A percentile compares a stretch with the other conserved stretches of the same genome.
Evolutionary conservation across 2,797 vertebrate genomes (phyloP).

Genomic region (Sphenopsis melanotis): DNA sequence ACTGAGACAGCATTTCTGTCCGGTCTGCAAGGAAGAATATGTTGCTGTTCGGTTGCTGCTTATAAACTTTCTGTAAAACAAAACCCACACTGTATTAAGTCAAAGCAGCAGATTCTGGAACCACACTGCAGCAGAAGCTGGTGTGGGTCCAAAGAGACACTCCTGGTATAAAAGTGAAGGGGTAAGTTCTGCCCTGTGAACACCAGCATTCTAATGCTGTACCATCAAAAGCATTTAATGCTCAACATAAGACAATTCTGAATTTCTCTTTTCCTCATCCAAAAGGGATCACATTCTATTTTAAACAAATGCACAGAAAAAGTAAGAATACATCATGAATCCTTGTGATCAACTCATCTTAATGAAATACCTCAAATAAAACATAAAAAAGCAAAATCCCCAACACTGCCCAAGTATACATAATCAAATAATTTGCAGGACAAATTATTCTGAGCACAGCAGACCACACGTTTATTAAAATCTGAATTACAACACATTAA

Average conservation of each 20-base stretch:
- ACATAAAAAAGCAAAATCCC: not conserved
- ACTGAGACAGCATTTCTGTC: constrained; percentile 79
- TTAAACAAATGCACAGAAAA: not conserved
- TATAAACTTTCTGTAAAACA: constrained; percentile 87
- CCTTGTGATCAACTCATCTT: not conserved
- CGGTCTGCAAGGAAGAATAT: constrained; percentile 91
- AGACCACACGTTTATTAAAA: not conserved
- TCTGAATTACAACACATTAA: not conserved
- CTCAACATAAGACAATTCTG: not conserved
- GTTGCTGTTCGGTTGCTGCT: constrained; percentile 92
- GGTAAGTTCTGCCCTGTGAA: not conserved
- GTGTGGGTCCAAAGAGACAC: not conserved
- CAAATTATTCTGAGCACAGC: not conserved
- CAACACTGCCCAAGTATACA: not conserved
- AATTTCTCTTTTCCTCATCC: not conserved
- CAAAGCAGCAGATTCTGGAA: not conserved
- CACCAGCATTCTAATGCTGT: not conserved
- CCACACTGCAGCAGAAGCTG: not conserved
- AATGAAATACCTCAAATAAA: not conserved
- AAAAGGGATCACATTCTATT: not conserved
- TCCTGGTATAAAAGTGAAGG: not conserved
- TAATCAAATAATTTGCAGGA: not conserved
- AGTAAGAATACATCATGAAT: not conserved
- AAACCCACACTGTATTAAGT: constrained; percentile 1
- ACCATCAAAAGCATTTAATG: not conserved